phyloP scores from a whole-genome alignment of 2,888 invertebrate species.

The Suillia variegata region DNA sequence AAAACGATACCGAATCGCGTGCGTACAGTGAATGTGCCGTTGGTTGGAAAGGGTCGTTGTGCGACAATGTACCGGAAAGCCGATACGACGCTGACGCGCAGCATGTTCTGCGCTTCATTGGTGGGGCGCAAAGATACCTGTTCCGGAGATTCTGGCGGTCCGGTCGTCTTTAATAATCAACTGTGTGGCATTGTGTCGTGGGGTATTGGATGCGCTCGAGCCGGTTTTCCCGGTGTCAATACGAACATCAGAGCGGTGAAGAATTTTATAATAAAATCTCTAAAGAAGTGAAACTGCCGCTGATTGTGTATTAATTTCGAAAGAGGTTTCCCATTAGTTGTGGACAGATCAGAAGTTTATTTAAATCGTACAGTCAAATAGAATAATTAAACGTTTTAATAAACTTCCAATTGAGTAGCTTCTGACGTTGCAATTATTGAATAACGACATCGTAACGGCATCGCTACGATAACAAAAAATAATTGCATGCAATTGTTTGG shows the following conservation, averaged over 20 bases:
- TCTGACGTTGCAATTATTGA: too few relatives aligned
- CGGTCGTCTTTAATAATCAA: constrained; percentile 24
- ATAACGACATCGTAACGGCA: too few relatives aligned
- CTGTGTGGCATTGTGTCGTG: constrained; percentile 70
- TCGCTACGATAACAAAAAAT: too few relatives aligned
- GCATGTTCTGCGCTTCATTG: constrained; percentile 36
- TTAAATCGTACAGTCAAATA: too few relatives aligned
- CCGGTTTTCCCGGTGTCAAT: constrained; percentile 76
- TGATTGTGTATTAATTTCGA: background rate
- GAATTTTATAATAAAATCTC: constrained; percentile 12
- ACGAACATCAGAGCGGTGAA: constrained; percentile 11
- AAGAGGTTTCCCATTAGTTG: too few relatives aligned
- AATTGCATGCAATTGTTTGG: too few relatives aligned
- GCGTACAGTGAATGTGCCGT: constrained; percentile 18
- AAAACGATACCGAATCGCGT: constrained; percentile 17
- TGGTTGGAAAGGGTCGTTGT: constrained; percentile 14
- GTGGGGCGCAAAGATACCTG: constrained; percentile 32
- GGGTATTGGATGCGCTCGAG: constrained; percentile 42
- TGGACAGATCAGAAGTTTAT: too few relatives aligned
- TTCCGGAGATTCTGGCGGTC: constrained; percentile 38
- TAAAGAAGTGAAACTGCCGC: background rate
- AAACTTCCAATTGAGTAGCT: too few relatives aligned
- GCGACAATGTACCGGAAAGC: background rate
- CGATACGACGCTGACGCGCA: constrained; percentile 14
- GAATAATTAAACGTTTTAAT: too few relatives aligned